Percentiles rank a stretch among this genome's conserved stretches.
Evolutionary conservation across 2,888 invertebrate species (phyloP).

Genomic region (Meandrusa payeni): DNA sequence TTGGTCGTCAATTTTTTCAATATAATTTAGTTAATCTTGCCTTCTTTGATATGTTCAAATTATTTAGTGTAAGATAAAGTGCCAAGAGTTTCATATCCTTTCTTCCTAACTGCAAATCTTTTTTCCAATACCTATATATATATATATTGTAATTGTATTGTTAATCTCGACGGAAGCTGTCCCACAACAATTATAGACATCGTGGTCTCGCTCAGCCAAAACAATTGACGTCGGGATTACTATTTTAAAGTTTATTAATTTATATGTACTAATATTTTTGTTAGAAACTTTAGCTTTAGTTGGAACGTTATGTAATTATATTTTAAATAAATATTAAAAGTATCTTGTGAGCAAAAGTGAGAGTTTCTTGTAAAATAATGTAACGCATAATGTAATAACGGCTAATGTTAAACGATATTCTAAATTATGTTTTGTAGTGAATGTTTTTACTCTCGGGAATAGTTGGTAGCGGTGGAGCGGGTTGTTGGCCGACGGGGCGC

Average conservation of each 20-base stretch:
- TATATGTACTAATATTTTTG: slow-evolving; percentile 5
- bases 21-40: no score
- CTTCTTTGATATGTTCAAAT: slow-evolving; percentile 22
- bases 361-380: slow-evolving; percentile 45
- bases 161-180: slow-evolving; percentile 1
- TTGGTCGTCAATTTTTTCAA: no score
- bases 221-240: slow-evolving; percentile 12
- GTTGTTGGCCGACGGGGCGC: slow-evolving; percentile 7
- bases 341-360: slow-evolving; percentile 57
- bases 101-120: slow-evolving; percentile 73
- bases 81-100: slow-evolving; percentile 69
- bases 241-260: slow-evolving; percentile 1
- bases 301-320: slow-evolving; percentile 1
- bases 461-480: slow-evolving; percentile 35
- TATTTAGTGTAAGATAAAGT: slow-evolving; percentile 71
- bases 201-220: slow-evolving; percentile 14
- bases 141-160: slow-evolving; percentile 17
- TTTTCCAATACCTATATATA: slow-evolving; percentile 48
- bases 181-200: slow-evolving; percentile 2
- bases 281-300: no score
- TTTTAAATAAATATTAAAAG: slow-evolving; percentile 35
- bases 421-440: slow-evolving; percentile 72
- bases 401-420: slow-evolving; percentile 53
- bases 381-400: slow-evolving; percentile 39
- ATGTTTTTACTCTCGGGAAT: slow-evolving; percentile 59